phyloP scores from a whole-genome alignment of 2,888 invertebrate genomes.

The Esperia sulphurella region DNA sequence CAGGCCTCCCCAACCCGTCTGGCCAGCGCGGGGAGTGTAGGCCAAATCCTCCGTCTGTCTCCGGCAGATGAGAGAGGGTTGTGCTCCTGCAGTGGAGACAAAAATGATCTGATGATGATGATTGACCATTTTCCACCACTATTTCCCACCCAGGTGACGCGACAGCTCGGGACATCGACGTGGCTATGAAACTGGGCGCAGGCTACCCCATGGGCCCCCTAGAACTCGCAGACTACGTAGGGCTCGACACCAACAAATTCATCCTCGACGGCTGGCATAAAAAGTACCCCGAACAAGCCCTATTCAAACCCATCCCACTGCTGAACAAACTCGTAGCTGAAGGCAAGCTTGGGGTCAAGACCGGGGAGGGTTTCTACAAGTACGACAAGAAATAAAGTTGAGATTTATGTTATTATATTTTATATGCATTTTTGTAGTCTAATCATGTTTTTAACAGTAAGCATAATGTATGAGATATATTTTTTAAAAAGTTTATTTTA shows the following conservation, averaged over 20 bases:
- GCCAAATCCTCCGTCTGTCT: too few relatives aligned
- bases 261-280: constrained; percentile 89
- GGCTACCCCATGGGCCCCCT: constrained; percentile 95
- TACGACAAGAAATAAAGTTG: constrained; percentile 69
- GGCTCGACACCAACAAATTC: constrained; percentile 87
- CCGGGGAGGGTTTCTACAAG: constrained; percentile 92
- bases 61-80: too few relatives aligned
- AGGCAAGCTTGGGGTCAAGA: constrained; percentile 89
- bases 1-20: too few relatives aligned
- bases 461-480: too few relatives aligned
- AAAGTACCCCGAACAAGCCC: constrained; percentile 58
- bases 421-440: not conserved
- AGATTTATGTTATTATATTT: too few relatives aligned
- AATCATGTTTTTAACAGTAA: too few relatives aligned
- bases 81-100: too few relatives aligned
- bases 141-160: constrained; percentile 79
- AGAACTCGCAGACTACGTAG: constrained; percentile 90
- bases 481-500: too few relatives aligned
- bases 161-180: constrained; percentile 88
- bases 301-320: constrained; percentile 63
- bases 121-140: not conserved
- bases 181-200: constrained; percentile 93
- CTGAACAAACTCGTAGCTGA: constrained; percentile 85
- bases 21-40: too few relatives aligned
- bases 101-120: too few relatives aligned